Evolutionary conservation across 2,797 vertebrate genomes (phyloP), one percentile per base, ranked within the genome.

Genomic region (Pseudomugil tenellus): DNA sequence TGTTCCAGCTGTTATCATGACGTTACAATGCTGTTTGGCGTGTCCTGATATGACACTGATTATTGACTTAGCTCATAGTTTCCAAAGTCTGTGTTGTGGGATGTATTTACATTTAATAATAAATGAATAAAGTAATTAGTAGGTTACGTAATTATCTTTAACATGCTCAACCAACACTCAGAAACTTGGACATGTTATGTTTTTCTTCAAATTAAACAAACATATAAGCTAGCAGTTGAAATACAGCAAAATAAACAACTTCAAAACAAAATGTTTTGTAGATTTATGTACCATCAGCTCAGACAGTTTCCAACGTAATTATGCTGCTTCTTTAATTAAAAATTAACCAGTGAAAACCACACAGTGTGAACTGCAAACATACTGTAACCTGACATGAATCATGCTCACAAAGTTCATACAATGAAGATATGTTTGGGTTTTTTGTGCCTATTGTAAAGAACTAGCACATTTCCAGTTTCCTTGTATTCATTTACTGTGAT

Each of bases 1-100:
- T 60, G 12, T 49, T 76, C 58, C 74, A 76, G 81, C 55, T 83
- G 74, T 74, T 74, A 67, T 74, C 37, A 34, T 39, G 56, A 39
- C 39, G 48, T 63, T 39, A 7, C 25, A 51, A 49, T 57, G 28
- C 64, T 53, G 16, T 71, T 46, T 35, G 62, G 17, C 66, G 53
- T 68, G 34, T 77, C 46, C 58, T 51, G 60, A 39, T 32, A 17
- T 55, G 31, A 55, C 23, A 56, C 4, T 12, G 51, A 10, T 56
- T n/a, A 37, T 37, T 69, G 31, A 34, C 9, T 35, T 74, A 7
- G 13, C 25, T n/a, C 19, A 12, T 19, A 21, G 2, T 34, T 70
- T 64, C 41, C 41, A 67, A 37, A 28, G 25, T 62, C 13, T 7
- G 3, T 58, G 6, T 4, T 28, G 4, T 29, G 17, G 1, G 46